Evolutionary conservation across 2,113 vertebrate genomes (phyloP).

Genomic region (Psilopogon haemacephalus): DNA sequence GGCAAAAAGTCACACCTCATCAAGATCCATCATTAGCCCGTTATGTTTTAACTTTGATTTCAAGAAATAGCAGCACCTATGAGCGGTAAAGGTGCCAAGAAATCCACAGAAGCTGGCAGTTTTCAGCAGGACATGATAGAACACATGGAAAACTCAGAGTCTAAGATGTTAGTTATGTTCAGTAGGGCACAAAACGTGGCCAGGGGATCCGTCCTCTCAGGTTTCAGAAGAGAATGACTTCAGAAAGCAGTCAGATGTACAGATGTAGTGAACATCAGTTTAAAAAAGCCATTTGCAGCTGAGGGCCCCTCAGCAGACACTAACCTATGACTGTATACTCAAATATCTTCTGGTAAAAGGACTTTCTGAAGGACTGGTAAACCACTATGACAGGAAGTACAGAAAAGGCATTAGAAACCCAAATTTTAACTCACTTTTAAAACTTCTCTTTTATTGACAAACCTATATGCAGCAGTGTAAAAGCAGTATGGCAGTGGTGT

Average conservation of each 20-base stretch:
- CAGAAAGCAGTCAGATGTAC: not conserved
- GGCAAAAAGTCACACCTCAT: constrained; percentile 2
- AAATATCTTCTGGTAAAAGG: not conserved
- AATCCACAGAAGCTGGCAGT: not conserved
- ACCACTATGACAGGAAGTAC: not conserved
- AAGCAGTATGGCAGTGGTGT: not conserved
- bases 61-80: not conserved
- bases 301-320: not conserved
- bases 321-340: not conserved
- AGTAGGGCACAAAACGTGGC: not conserved
- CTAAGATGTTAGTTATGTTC: not conserved
- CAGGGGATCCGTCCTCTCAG: not conserved
- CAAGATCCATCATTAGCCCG: not conserved
- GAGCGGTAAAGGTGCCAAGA: not conserved
- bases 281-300: not conserved
- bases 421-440: not conserved
- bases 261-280: not conserved
- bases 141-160: not conserved
- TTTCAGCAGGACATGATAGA: not conserved
- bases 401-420: not conserved
- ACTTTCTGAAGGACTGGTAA: not conserved
- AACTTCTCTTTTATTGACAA: not conserved
- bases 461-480: not conserved
- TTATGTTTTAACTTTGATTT: not conserved
- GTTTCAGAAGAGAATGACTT: not conserved